Base-by-base conservation (phyloP, 1,140 invertebrate species). In the Brachionus rotundiformis region DNA sequence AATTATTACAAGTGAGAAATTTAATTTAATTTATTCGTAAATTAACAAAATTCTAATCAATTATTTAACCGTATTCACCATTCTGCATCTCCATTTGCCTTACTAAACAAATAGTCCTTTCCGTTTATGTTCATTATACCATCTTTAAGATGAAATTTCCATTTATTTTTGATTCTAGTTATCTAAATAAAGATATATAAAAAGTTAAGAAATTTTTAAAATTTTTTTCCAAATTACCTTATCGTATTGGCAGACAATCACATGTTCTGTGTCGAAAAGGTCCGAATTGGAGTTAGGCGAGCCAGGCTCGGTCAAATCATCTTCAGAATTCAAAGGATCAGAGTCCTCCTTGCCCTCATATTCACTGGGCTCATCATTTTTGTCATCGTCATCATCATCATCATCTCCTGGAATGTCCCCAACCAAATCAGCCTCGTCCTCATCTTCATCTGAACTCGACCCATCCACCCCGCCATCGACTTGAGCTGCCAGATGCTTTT, bases 61-160 rank as follows among this genome's bases (percentile, higher is more conserved):
- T 54, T 54, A 54, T 4, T n/a, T 7, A 23, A 54, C 23, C 3
- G 7, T 19, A n/a, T 54, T 54, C 47, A 98, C 95, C 96, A 99
- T 87, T 99, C 97, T 33, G 97, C 96, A 91, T 99, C 98, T 83
- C 97, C 98, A 85, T 92, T 95, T 4, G 96, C 95, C 90, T 96
- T 98, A 89, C 98, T 96, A 89, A 99, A 99, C 83, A 99, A 95
- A 90, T 93, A 98, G 89, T 99, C 97, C 89, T 95, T 96, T 16
- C 96, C 96, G 85, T 93, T 92, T 83, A 99, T 91, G 90, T 98
- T 98, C 97, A 99, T 99, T 82, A 99, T 98, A 61, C 97, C 97
- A 90, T 99, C 96, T 90, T 99, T 99, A 76, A 99, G 90, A 89
- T 96, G 95, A 88, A 99, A 98, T 90, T 98, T 99, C 97, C 97